Conservation (phyloP, 2,797 vertebrate species). For the Molossus alvarezi region DNA sequence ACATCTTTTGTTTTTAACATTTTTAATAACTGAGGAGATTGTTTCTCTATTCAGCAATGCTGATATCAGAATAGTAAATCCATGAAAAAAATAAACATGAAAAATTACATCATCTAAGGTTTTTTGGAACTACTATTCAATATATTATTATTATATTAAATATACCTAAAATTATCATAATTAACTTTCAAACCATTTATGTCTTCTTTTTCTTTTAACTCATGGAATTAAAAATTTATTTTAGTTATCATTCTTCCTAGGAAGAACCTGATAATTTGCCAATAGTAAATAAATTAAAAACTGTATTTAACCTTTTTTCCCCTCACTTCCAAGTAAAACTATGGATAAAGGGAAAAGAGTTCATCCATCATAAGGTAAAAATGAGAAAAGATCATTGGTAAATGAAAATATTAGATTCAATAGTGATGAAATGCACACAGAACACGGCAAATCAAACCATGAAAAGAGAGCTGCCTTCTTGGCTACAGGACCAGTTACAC, state of each 20-base stretch:
- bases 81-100: background rate
- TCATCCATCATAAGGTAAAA: too few species aligned
- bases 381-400: background rate
- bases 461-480: background rate
- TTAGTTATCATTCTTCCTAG: background rate
- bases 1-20: background rate
- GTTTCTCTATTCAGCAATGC: background rate
- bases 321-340: background rate
- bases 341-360: background rate
- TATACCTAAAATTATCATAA: background rate
- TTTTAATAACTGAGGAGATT: background rate
- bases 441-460: accelerated
- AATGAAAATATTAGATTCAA: background rate
- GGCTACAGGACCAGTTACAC: background rate
- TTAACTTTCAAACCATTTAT: background rate
- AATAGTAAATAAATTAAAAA: background rate
- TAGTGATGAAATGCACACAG: background rate
- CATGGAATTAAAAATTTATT: background rate
- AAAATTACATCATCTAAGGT: background rate
- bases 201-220: background rate
- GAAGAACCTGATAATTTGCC: background rate
- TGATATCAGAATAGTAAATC: background rate
- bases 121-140: constrained; percentile 15
- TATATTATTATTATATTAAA: background rate
- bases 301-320: background rate